A percentile compares a stretch with the other conserved stretches of the same genome.
Conservation (phyloP, 2,797 vertebrate species). For the Urosaurus nigricauda region DNA sequence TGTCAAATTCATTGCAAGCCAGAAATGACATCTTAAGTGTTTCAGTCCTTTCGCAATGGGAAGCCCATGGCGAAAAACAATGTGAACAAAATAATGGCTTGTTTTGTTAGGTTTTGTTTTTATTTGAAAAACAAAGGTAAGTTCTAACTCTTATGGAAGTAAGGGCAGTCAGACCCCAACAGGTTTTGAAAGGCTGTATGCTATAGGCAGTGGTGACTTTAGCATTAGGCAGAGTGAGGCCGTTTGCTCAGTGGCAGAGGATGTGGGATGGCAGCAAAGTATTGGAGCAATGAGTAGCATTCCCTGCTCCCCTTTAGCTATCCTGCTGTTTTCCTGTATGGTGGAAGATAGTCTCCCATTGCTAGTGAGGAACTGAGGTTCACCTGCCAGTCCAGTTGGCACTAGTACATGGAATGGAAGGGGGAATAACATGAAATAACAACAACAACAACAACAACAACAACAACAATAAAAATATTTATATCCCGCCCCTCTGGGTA, state of each 20-base stretch:
- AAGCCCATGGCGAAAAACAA: neutral
- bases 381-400: neutral
- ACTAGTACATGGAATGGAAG: neutral
- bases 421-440: too few relatives aligned
- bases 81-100: neutral
- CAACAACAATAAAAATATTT: too few relatives aligned
- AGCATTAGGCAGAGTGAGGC: neutral
- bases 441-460: too few relatives aligned
- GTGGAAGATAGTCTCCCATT: too few relatives aligned
- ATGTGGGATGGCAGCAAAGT: neutral
- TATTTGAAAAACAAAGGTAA: neutral
- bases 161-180: neutral
- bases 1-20: neutral
- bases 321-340: too few relatives aligned
- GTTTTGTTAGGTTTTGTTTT: constrained; percentile 6
- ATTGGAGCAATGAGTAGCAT: neutral
- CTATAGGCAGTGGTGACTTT: neutral
- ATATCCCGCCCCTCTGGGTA: too few relatives aligned
- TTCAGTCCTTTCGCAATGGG: neutral
- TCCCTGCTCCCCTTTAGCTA: too few relatives aligned
- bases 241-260: neutral
- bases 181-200: neutral
- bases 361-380: too few relatives aligned
- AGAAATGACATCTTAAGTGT: accelerated
- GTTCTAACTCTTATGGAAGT: neutral